Percentiles rank a stretch among this genome's conserved stretches.
These are phyloP conservation scores for Thryonomys swinderianus DNA, from an alignment of 2,113 vertebrate species.

Conservation along the genomic window DNA sequence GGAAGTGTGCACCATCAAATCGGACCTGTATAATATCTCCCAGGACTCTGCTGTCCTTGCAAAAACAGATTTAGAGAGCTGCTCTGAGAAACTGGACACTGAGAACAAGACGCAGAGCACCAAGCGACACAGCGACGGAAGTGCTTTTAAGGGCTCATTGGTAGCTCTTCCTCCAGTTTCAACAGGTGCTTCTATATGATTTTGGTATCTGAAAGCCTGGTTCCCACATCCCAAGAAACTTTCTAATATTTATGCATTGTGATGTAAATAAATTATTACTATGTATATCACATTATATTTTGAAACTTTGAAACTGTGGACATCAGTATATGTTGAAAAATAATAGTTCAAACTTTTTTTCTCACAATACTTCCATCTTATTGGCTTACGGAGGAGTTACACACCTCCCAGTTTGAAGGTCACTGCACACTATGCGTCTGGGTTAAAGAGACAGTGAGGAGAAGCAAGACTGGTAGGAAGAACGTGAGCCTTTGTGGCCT, in stretches of 20 bases:
- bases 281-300: not conserved
- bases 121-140: rapidly evolving
- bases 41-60: not conserved
- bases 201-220: not conserved
- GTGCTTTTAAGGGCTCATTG: not conserved
- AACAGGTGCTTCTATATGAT: not conserved
- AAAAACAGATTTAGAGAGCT: not conserved
- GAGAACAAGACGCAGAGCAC: conserved; percentile 16
- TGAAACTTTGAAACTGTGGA: not conserved
- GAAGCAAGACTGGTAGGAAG: not conserved
- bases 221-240: not conserved
- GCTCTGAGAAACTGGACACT: not conserved
- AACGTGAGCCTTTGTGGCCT: not conserved
- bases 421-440: not conserved
- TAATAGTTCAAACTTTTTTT: not conserved
- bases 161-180: not conserved
- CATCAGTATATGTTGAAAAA: not conserved
- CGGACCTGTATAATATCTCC: not conserved
- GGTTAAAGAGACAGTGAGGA: not conserved
- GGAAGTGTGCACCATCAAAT: not conserved
- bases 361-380: not conserved
- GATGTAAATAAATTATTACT: not conserved
- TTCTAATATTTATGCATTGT: not conserved
- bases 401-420: not conserved
- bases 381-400: not conserved